phyloP scores from a whole-genome alignment of 2,113 vertebrate genomes.

The Channa argus region DNA sequence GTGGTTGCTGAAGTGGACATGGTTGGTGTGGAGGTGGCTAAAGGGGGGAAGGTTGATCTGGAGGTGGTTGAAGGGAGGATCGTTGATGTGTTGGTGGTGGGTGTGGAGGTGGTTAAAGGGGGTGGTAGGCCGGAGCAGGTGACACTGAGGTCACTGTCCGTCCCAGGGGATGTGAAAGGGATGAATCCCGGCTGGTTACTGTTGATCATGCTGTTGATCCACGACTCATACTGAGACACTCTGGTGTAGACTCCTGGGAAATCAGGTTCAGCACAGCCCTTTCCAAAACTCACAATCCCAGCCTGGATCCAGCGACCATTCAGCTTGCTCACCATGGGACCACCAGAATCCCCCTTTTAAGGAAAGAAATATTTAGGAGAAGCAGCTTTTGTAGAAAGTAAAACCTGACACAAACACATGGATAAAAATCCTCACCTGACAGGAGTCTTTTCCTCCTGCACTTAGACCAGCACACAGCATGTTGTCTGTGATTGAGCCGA shows the following conservation, averaged over 20 bases:
- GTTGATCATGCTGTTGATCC: slow-evolving; percentile 74
- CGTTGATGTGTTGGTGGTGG: too few relatives aligned
- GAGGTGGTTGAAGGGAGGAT: neutral
- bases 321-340: slow-evolving; percentile 75
- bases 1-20: neutral
- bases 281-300: slow-evolving; percentile 88
- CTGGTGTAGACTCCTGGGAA: slow-evolving; percentile 86
- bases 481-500: slow-evolving; percentile 64
- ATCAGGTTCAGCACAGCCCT: slow-evolving; percentile 80
- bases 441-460: slow-evolving; percentile 78
- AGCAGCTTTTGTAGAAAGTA: neutral
- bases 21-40: neutral
- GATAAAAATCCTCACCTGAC: slow-evolving; percentile 41
- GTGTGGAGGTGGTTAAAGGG: too few relatives aligned
- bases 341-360: slow-evolving; percentile 62
- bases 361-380: neutral
- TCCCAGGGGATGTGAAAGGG: neutral
- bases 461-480: slow-evolving; percentile 83
- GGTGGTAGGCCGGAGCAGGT: too few relatives aligned
- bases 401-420: neutral
- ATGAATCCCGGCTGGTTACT: slow-evolving; percentile 34
- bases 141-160: too few relatives aligned
- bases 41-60: too few relatives aligned
- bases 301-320: slow-evolving; percentile 70
- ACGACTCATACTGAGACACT: slow-evolving; percentile 84